Conservation (phyloP, 2,888 invertebrate genomes). For the Leptothorax acervorum region DNA sequence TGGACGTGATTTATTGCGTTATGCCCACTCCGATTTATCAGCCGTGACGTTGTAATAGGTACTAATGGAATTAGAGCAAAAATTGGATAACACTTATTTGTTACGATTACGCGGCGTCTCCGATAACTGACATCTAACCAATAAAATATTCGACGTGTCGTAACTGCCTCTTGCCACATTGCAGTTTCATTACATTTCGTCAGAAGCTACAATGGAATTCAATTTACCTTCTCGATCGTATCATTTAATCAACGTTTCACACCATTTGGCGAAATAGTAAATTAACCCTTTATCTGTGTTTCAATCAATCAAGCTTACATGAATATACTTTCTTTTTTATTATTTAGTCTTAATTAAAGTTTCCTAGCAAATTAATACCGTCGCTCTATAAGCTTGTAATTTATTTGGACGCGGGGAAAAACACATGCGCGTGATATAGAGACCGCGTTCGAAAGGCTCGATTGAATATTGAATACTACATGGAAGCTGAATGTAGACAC, state of each 20-base stretch:
- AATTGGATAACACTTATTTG: conserved; percentile 34
- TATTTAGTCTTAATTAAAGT: background rate
- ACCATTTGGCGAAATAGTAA: background rate
- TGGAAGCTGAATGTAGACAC: conserved; percentile 15
- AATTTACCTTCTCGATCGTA: conserved; percentile 32
- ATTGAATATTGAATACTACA: conserved; percentile 15
- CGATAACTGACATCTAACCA: background rate
- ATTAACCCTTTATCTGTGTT: background rate
- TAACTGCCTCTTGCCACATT: background rate
- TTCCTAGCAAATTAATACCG: background rate
- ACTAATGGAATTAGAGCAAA: conserved; percentile 42
- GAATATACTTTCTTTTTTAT: background rate
- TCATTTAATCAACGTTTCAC: conserved; percentile 33
- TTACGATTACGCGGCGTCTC: conserved; percentile 9
- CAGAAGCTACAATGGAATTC: conserved; percentile 13
- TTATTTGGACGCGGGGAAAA: background rate
- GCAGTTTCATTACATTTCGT: conserved; percentile 1
- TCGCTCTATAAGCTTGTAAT: background rate
- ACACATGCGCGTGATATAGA: background rate
- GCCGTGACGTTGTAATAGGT: conserved; percentile 39
- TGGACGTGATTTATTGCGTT: conserved; percentile 67
- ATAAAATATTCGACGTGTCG: conserved; percentile 16
- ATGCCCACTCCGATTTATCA: conserved; percentile 62
- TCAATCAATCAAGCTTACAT: background rate
- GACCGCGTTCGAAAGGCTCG: conserved; percentile 5